Evolutionary conservation across 2,888 invertebrate genomes (phyloP).

Genomic region (Euplexia lucipara): DNA sequence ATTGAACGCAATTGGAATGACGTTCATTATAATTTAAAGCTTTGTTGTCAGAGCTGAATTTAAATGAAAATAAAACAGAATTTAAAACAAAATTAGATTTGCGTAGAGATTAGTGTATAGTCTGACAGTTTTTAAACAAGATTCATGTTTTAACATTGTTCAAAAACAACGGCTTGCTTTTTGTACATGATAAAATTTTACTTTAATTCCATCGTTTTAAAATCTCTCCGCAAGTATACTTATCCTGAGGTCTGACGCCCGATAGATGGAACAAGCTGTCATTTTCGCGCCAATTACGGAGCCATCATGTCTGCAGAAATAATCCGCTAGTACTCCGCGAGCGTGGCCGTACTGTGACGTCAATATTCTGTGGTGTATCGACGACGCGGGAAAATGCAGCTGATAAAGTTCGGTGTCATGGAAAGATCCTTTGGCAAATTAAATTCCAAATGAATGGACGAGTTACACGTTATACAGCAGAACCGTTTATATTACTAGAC

Average conservation of each 20-base stretch:
- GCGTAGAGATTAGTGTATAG: slow-evolving; percentile 11
- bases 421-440: slow-evolving; percentile 26
- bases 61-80: slow-evolving; percentile 27
- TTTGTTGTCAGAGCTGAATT: slow-evolving; percentile 11
- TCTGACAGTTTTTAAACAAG: slow-evolving; percentile 12
- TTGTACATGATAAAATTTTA: not conserved
- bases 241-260: slow-evolving; percentile 32
- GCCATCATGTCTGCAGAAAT: slow-evolving; percentile 46
- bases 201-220: slow-evolving; percentile 11
- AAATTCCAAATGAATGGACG: slow-evolving; percentile 20
- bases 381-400: slow-evolving; percentile 40
- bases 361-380: slow-evolving; percentile 16
- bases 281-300: slow-evolving; percentile 52
- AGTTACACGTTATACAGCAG: not conserved
- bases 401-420: slow-evolving; percentile 20
- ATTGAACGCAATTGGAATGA: slow-evolving; percentile 27
- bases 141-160: not conserved
- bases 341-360: slow-evolving; percentile 31
- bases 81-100: slow-evolving; percentile 28
- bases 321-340: slow-evolving; percentile 39
- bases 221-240: slow-evolving; percentile 10
- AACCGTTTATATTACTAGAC: not conserved
- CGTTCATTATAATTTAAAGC: slow-evolving; percentile 24
- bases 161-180: not conserved
- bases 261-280: slow-evolving; percentile 36